Conservation (phyloP, 2,797 vertebrate species). For the Premnoplex brunnescens region DNA sequence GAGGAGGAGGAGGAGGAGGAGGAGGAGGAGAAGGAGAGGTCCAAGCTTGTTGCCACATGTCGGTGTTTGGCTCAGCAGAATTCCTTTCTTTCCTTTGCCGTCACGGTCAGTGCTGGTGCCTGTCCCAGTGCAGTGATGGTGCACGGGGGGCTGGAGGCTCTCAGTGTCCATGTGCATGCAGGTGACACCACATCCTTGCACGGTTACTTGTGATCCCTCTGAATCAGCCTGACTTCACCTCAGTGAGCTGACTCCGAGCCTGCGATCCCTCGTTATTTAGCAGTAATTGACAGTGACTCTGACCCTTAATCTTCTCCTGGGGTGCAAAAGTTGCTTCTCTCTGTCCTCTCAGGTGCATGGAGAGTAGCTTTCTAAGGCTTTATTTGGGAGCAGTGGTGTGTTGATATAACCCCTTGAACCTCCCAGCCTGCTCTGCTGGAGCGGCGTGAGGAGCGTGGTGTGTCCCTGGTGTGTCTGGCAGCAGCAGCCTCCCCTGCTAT, state of each 20-base stretch:
- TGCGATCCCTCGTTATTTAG: neutral
- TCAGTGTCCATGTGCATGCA: accelerated
- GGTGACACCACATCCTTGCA: neutral
- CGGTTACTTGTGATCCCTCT: neutral
- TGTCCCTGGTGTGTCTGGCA: neutral
- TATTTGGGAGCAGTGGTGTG: neutral
- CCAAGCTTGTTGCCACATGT: neutral
- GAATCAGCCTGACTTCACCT: neutral
- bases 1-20: neutral
- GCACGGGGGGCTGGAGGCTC: neutral
- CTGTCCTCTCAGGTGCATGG: neutral
- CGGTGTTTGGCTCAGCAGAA: neutral
- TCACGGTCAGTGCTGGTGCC: accelerated
- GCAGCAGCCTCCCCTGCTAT: neutral
- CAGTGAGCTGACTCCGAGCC: neutral
- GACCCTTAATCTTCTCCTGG: neutral
- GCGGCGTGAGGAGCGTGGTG: neutral
- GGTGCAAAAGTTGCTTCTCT: neutral
- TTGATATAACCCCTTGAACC: neutral
- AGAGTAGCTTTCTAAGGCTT: neutral
- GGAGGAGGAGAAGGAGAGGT: neutral
- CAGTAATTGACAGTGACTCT: neutral
- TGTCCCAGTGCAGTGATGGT: accelerated
- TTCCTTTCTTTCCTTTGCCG: neutral
- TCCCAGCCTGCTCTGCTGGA: neutral